phyloP scores from a whole-genome alignment of 1,140 invertebrate genomes.

The Drosophila seguyi region DNA sequence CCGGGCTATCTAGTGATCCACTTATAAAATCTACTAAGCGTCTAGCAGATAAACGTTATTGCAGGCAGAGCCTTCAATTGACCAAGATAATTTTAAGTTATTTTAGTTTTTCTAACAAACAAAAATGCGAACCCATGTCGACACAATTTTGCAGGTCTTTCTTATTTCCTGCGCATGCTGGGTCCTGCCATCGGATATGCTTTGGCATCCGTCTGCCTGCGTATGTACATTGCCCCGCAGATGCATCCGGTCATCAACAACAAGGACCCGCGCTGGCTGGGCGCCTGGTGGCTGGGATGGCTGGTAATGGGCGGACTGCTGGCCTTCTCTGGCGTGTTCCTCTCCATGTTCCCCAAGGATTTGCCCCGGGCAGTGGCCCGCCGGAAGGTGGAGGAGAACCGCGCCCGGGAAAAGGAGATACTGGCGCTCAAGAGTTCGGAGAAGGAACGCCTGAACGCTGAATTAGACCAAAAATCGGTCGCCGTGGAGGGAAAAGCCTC shows the following conservation, averaged over 20 bases:
- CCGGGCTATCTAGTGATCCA: constrained; percentile 5
- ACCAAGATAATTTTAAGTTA: constrained; percentile 3
- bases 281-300: constrained; percentile 93
- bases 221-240: constrained; percentile 89
- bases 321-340: constrained; percentile 88
- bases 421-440: constrained; percentile 47
- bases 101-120: neutral
- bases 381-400: constrained; percentile 85
- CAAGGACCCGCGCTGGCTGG: constrained; percentile 91
- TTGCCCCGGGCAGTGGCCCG: constrained; percentile 88
- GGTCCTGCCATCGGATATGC: constrained; percentile 91
- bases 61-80: neutral
- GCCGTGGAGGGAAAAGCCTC: constrained; percentile 82
- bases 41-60: neutral
- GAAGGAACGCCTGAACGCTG: constrained; percentile 53
- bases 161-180: constrained; percentile 89
- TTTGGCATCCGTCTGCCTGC: constrained; percentile 89
- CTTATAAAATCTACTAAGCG: neutral
- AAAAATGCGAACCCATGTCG: neutral
- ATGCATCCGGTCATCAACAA: constrained; percentile 89
- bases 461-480: constrained; percentile 49
- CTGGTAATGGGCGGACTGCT: constrained; percentile 89
- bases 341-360: constrained; percentile 89
- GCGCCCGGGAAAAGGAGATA: constrained; percentile 56
- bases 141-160: constrained; percentile 86